These are phyloP conservation scores for Hyaena hyaena DNA, from an alignment of 2,113 vertebrate species.

Conservation along the genomic window DNA sequence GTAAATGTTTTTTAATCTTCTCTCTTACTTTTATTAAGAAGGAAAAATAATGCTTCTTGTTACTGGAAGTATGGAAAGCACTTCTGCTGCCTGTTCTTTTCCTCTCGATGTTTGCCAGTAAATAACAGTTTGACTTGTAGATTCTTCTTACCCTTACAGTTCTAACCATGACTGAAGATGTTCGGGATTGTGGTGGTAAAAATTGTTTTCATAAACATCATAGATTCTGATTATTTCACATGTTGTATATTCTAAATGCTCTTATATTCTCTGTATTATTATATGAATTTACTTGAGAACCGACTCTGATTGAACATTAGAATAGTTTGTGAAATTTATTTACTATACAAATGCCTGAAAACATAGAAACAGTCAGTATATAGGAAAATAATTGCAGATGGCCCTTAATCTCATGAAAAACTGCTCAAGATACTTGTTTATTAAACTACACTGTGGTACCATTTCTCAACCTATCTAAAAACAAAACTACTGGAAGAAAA, in stretches of 20 bases:
- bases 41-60: neutral
- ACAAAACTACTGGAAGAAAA: neutral
- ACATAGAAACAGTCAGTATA: neutral
- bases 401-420: neutral
- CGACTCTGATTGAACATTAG: neutral
- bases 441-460: neutral
- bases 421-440: neutral
- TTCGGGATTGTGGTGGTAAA: neutral
- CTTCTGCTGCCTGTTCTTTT: neutral
- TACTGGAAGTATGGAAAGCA: neutral
- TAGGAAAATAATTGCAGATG: neutral
- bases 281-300: neutral
- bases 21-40: neutral
- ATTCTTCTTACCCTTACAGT: neutral
- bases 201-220: neutral
- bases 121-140: neutral
- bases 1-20: neutral
- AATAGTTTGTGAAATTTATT: neutral
- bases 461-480: neutral
- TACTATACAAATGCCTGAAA: neutral
- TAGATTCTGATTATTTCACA: neutral
- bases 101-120: neutral
- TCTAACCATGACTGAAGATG: neutral
- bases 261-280: neutral
- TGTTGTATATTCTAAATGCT: neutral